Percentiles rank a stretch among this genome's conserved stretches.
Conservation (phyloP, 2,797 vertebrate genomes). For the Enteromius fasciolatus region DNA sequence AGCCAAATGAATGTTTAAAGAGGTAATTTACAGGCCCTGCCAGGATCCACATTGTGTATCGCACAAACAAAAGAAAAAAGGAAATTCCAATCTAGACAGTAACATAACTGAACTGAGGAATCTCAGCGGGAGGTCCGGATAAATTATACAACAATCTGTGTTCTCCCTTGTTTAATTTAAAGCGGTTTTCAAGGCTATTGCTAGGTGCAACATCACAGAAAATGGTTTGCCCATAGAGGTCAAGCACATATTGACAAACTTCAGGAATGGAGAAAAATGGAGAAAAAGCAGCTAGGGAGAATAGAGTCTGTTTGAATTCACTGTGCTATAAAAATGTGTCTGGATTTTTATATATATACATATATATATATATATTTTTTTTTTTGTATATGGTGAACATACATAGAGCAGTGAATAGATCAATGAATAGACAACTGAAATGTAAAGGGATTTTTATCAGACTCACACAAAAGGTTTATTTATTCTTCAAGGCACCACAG, state of each 20-base stretch:
- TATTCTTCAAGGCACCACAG: neutral
- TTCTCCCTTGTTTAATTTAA: slow-evolving; percentile 81
- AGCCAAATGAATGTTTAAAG: slow-evolving; percentile 86
- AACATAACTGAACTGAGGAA: slow-evolving; percentile 74
- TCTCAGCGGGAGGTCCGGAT: slow-evolving; percentile 77
- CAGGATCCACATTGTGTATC: slow-evolving; percentile 80
- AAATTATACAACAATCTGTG: slow-evolving; percentile 85
- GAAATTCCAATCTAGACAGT: slow-evolving; percentile 82
- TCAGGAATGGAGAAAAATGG: slow-evolving; percentile 71
- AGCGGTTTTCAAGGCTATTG: slow-evolving; percentile 79
- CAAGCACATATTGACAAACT: slow-evolving; percentile 74
- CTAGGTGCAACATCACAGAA: slow-evolving; percentile 72
- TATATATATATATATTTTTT: no score
- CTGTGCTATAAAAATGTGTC: slow-evolving; percentile 62
- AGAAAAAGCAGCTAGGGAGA: slow-evolving; percentile 62
- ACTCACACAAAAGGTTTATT: neutral
- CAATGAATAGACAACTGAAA: neutral
- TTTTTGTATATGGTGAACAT: slow-evolving; percentile 22
- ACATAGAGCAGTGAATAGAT: neutral
- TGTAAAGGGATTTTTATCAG: neutral
- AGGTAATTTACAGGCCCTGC: slow-evolving; percentile 81
- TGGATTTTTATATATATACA: slow-evolving; percentile 15
- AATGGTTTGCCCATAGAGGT: slow-evolving; percentile 72
- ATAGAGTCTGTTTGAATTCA: slow-evolving; percentile 49
- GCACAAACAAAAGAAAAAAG: slow-evolving; percentile 82